Evolutionary conservation across 2,113 vertebrate genomes (phyloP).

Genomic region (Rissa tridactyla): DNA sequence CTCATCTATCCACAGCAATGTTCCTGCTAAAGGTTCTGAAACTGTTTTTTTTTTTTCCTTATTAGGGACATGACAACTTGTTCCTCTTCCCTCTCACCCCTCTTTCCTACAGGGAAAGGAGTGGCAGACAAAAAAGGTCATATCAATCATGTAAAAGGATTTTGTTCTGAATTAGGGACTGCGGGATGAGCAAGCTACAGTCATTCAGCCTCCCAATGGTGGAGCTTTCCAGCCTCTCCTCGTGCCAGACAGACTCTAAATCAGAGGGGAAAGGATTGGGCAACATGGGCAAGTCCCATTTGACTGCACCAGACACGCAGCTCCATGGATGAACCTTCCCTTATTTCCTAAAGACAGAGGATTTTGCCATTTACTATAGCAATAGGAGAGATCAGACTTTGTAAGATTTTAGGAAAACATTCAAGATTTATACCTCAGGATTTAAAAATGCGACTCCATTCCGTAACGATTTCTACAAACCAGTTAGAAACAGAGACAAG

Average conservation of each 20-base stretch:
- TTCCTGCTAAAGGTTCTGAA: neutral
- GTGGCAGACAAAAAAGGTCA: neutral
- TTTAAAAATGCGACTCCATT: neutral
- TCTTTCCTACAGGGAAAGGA: neutral
- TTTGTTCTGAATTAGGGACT: neutral
- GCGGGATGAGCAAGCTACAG: neutral
- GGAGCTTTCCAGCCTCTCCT: neutral
- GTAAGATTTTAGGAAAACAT: neutral
- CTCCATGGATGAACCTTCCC: neutral
- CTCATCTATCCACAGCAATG: neutral
- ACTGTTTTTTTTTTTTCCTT: neutral
- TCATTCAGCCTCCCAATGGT: neutral
- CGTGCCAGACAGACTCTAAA: neutral
- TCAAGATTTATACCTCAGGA: neutral
- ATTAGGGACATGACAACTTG: neutral
- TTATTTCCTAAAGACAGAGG: neutral
- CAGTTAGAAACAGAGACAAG: neutral
- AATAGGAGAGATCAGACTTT: neutral
- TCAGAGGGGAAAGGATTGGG: constrained; percentile 2
- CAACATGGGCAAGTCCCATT: neutral
- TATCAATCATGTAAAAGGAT: neutral
- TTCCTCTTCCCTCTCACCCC: neutral
- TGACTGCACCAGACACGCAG: neutral
- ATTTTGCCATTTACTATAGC: neutral
- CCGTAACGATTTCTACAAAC: neutral